Conservation (phyloP, 1,140 invertebrate genomes). For the Halesus radiatus region DNA sequence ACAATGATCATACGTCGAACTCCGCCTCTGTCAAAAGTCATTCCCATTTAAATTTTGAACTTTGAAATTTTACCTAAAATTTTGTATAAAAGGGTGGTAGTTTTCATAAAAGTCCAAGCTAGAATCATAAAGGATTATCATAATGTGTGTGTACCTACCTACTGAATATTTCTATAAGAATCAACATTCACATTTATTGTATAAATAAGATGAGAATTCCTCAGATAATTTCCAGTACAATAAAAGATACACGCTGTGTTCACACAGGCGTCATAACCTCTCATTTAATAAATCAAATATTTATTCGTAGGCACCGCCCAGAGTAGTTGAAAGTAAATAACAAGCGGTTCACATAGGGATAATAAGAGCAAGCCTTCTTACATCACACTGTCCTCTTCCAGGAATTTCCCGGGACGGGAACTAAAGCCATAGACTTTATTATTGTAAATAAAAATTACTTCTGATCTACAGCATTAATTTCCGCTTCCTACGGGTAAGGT, state of each 20-base stretch:
- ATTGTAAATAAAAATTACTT: constrained; percentile 1
- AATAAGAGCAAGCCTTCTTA: neutral
- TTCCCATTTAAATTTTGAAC: neutral
- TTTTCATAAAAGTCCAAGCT: neutral
- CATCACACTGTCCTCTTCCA: neutral
- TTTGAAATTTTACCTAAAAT: neutral
- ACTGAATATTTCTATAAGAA: neutral
- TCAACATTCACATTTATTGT: neutral
- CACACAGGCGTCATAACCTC: constrained; percentile 27
- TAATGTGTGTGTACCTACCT: neutral
- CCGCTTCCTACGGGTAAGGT: neutral
- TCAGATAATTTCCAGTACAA: constrained; percentile 27
- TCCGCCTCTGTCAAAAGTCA: neutral
- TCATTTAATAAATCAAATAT: constrained; percentile 53
- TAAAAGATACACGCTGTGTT: constrained; percentile 12
- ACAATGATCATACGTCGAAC: too few relatives aligned
- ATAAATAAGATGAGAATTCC: neutral
- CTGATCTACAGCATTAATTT: neutral
- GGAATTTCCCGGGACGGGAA: neutral
- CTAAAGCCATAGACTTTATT: neutral
- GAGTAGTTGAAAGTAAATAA: constrained; percentile 47
- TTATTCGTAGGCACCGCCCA: constrained; percentile 50
- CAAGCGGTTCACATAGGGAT: constrained; percentile 39
- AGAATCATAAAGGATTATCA: neutral
- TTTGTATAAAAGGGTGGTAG: neutral